Conservation (phyloP, 1,140 invertebrate species). For the Conus betulinus region DNA sequence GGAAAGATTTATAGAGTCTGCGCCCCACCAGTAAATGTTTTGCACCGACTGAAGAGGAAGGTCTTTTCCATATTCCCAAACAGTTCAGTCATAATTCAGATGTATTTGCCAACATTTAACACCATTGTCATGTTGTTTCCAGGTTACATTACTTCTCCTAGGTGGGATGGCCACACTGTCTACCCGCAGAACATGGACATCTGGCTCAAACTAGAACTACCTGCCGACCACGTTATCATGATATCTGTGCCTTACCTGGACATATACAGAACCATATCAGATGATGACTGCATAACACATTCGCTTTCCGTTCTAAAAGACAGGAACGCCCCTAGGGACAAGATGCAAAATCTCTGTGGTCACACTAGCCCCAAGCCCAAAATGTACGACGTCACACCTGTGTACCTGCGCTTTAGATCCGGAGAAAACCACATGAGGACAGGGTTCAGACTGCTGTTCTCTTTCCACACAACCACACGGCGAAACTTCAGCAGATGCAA, state of each 20-base stretch:
- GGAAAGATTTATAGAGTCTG: too few relatives aligned
- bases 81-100: too few relatives aligned
- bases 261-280: background rate
- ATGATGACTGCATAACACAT: background rate
- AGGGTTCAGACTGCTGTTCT: background rate
- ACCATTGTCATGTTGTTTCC: background rate
- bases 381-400: background rate
- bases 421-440: background rate
- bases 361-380: too few relatives aligned
- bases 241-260: background rate
- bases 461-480: background rate
- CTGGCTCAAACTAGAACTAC: background rate
- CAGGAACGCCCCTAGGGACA: too few relatives aligned
- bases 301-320: too few relatives aligned
- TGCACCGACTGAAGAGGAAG: too few relatives aligned
- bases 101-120: too few relatives aligned
- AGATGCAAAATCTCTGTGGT: too few relatives aligned
- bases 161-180: background rate
- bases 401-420: background rate
- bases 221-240: background rate
- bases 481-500: background rate
- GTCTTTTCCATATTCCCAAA: too few relatives aligned
- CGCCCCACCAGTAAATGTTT: too few relatives aligned
- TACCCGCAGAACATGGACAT: constrained; percentile 2
- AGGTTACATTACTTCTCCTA: background rate